Evolutionary conservation across 53 echinoderm and acorn worm species (phyloP).

Genomic region (Crossaster papposus): DNA sequence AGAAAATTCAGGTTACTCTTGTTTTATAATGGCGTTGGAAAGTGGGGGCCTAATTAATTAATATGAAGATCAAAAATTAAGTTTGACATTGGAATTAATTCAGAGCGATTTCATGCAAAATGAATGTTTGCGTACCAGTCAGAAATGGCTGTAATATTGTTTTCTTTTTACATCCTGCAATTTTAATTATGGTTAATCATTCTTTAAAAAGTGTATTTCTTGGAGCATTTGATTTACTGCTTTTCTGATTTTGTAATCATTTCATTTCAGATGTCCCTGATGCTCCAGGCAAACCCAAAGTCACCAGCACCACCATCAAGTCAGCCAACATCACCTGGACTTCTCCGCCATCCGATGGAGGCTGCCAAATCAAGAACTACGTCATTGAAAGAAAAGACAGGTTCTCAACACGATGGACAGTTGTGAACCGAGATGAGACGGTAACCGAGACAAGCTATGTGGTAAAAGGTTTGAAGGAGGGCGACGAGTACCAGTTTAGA

Average conservation of each 20-base stretch:
- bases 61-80: no score
- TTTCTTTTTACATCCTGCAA: no score
- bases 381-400: constrained; percentile 90
- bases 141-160: no score
- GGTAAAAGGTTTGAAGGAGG: constrained; percentile 70
- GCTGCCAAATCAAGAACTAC: constrained; percentile 87
- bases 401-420: constrained; percentile 77
- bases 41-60: no score
- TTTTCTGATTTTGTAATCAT: neutral
- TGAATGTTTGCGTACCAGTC: no score
- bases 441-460: constrained; percentile 64
- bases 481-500: constrained; percentile 75
- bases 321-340: constrained; percentile 81
- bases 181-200: no score
- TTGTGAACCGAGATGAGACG: constrained; percentile 69
- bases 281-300: constrained; percentile 82
- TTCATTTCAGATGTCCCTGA: constrained; percentile 78
- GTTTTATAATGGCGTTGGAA: no score
- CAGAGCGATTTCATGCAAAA: no score
- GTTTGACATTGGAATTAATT: no score
- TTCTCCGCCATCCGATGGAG: constrained; percentile 86
- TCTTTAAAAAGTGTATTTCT: neutral
- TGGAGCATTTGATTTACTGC: neutral
- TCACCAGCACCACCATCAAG: constrained; percentile 72
- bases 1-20: no score